phyloP scores from a whole-genome alignment of 1,140 invertebrate species.

The Pemphigus obesinymphae region DNA sequence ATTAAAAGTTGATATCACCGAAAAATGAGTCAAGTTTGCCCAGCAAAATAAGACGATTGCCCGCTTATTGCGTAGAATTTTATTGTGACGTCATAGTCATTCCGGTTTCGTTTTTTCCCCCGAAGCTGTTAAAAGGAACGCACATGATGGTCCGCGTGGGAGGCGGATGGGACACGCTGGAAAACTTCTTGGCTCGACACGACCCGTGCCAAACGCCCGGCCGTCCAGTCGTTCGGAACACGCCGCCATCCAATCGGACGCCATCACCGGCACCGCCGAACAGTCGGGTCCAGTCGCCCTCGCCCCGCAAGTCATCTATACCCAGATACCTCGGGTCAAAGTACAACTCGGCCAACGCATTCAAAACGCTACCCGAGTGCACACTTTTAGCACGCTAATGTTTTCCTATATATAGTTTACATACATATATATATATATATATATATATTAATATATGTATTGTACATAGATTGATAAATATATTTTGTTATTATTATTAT shows the following conservation, averaged over 20 bases:
- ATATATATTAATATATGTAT: no score
- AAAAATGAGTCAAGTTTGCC: no score
- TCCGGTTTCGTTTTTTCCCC: no score
- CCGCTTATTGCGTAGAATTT: no score
- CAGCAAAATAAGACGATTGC: no score
- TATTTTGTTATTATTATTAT: constrained; percentile 20
- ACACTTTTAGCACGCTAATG: constrained; percentile 37
- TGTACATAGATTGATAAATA: neutral
- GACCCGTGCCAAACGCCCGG: constrained; percentile 78
- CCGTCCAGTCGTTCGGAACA: constrained; percentile 28
- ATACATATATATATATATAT: no score
- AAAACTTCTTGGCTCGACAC: constrained; percentile 93
- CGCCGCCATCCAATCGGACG: neutral
- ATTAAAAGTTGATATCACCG: no score
- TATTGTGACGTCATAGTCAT: no score
- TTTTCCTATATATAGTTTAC: constrained; percentile 1
- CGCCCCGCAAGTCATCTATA: constrained; percentile 23
- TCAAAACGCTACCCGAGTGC: constrained; percentile 23
- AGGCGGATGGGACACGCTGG: constrained; percentile 93
- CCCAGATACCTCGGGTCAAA: constrained; percentile 27
- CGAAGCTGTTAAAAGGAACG: constrained; percentile 56
- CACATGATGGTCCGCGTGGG: constrained; percentile 98
- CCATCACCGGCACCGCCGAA: neutral
- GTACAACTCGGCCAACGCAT: constrained; percentile 21
- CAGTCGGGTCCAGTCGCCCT: constrained; percentile 22